These are phyloP conservation scores for Miichthys miiuy DNA, from an alignment of 2,797 vertebrate genomes.

Conservation along the genomic window DNA sequence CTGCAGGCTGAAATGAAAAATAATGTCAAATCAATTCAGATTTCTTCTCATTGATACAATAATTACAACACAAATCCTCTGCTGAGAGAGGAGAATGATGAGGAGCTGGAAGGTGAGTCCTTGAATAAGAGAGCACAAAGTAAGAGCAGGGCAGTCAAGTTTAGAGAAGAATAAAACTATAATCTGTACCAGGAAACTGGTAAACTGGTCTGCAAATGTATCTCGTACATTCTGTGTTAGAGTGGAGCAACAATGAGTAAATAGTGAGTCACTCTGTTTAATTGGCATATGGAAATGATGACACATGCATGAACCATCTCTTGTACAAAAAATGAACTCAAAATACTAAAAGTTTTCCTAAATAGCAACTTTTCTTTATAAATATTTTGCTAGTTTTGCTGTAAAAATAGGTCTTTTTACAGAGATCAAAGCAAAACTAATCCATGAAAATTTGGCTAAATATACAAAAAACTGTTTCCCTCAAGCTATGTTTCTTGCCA, in stretches of 20 bases:
- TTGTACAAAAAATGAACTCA: neutral
- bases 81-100: neutral
- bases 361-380: neutral
- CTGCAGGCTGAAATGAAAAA: conserved; percentile 31
- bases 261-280: conserved; percentile 14
- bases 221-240: neutral
- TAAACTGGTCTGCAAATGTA: neutral
- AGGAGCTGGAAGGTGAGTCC: conserved; percentile 18
- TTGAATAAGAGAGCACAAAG: conserved; percentile 1
- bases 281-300: neutral
- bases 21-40: conserved; percentile 37
- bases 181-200: neutral
- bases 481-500: conserved; percentile 7
- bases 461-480: conserved; percentile 26
- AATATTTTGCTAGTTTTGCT: conserved; percentile 9
- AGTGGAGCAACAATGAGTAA: conserved; percentile 9
- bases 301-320: neutral
- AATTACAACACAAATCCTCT: conserved; percentile 26
- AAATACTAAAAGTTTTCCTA: neutral
- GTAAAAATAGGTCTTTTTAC: conserved; percentile 14
- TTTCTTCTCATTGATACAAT: conserved; percentile 25
- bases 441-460: conserved; percentile 6
- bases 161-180: conserved; percentile 19
- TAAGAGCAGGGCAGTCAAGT: conserved; percentile 1
- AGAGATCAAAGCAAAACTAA: conserved; percentile 27